Evolutionary conservation across 2,797 vertebrate species (phyloP), one percentile per base, ranked within the genome.

Genomic region (Falco rusticolus): DNA sequence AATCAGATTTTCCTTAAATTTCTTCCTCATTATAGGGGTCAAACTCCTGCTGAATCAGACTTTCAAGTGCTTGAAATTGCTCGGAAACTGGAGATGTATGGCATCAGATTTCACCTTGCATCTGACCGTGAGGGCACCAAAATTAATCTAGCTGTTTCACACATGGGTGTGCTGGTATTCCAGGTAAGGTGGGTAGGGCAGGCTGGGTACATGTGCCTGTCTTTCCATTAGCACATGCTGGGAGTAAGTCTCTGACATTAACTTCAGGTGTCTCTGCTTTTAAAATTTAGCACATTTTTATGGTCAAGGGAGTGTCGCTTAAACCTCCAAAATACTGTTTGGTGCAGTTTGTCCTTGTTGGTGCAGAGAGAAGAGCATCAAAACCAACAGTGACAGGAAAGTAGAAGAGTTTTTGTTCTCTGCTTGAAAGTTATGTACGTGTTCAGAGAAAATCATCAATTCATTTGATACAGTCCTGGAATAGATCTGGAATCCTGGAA

Each of bases 1-100:
- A 82, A 69, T 39, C 16, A 26, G 13, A 10, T 81, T 70, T 18
- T n/a, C 81, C 37, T 78, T 84, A 5, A 85, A 87, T 75, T 31
- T 79, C 18, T 87, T 88, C 74, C 31, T 28, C 41, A 1, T 29
- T 74, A 1, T 5, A 99, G 99, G 92, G 99, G 99, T 79, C 99
- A 99, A 97, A 99, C 99, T 74, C 99, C 99, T n/a, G 99, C 99
- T 4, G 99, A 99, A 96, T 99, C 99, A 0, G 99, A 99, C 96
- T 99, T 99, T 72, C 99, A 99, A 95, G 99, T 99, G 94, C 98
- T 99, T 78, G 99, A 99, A 96, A 99, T 99, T 33, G 99, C 98
- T 39, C 98, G 99, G n/a, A 99, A 99, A 83, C 97, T 99, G 97
- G 99, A 99, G 94, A 98, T 99, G 99, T 99, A 99, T 1, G 99